Conservation (phyloP, 2,113 vertebrate genomes). For the Zosterops japonicus region DNA sequence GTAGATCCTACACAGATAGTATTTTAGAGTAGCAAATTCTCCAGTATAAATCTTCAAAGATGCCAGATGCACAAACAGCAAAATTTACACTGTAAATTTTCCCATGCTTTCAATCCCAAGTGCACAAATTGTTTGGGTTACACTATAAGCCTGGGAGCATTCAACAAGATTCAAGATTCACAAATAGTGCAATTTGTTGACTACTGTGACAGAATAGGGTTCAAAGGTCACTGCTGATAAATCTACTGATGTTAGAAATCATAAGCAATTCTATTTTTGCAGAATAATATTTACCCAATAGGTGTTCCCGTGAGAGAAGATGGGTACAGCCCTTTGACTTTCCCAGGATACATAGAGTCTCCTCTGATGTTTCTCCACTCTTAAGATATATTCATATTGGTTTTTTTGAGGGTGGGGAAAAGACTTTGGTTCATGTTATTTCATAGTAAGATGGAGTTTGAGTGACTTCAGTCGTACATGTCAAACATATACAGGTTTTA, state of each 20-base stretch:
- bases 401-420: not conserved
- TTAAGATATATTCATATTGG: not conserved
- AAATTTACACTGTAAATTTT: not conserved
- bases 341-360: not conserved
- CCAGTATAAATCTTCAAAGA: not conserved
- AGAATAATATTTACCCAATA: not conserved
- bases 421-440: not conserved
- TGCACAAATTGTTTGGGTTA: not conserved
- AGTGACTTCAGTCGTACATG: not conserved
- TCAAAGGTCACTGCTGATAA: not conserved
- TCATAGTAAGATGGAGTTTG: not conserved
- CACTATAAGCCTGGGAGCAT: not conserved
- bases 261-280: not conserved
- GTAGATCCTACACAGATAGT: not conserved
- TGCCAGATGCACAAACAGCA: not conserved
- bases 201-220: not conserved
- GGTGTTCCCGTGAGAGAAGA: not conserved
- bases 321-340: not conserved
- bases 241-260: not conserved
- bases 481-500: not conserved
- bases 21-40: not conserved
- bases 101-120: rapidly evolving
- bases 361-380: not conserved
- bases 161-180: not conserved
- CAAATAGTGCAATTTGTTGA: not conserved